Conservation (phyloP, 2,113 vertebrate species). For the Ictalurus punctatus region DNA sequence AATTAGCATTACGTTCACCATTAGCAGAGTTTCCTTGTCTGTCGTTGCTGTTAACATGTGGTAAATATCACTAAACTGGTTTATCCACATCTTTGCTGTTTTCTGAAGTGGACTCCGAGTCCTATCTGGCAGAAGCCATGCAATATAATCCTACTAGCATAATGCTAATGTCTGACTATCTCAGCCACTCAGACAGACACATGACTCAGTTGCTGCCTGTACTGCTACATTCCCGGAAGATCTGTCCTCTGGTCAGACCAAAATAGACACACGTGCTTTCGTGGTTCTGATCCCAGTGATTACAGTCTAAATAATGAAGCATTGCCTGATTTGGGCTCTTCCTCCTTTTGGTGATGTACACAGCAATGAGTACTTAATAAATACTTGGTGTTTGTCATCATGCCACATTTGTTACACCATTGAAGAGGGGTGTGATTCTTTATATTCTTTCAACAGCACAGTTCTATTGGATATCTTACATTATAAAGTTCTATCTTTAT, state of each 20-base stretch:
- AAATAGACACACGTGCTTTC: conserved; percentile 20
- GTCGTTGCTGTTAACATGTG: no score
- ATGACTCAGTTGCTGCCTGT: conserved; percentile 25
- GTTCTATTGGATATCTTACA: not conserved
- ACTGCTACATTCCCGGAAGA: conserved; percentile 13
- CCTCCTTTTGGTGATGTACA: not conserved
- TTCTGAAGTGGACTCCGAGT: no score
- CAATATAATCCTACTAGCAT: not conserved
- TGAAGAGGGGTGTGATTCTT: not conserved
- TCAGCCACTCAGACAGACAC: conserved; percentile 30
- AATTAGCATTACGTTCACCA: not conserved
- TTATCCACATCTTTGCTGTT: not conserved
- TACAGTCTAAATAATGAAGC: not conserved
- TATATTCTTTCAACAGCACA: not conserved
- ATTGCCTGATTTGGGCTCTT: not conserved
- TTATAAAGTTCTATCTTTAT: not conserved
- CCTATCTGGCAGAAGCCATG: not conserved
- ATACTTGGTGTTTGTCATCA: not conserved
- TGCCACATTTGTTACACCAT: not conserved
- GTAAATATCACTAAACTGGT: not conserved
- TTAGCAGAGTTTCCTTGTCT: not conserved
- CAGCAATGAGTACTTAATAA: not conserved
- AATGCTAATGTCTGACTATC: conserved; percentile 30
- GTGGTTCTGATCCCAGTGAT: not conserved
- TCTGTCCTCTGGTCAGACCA: not conserved